Evolutionary conservation across 2,888 invertebrate genomes (phyloP).

Genomic region (Steinernema hermaphroditum): DNA sequence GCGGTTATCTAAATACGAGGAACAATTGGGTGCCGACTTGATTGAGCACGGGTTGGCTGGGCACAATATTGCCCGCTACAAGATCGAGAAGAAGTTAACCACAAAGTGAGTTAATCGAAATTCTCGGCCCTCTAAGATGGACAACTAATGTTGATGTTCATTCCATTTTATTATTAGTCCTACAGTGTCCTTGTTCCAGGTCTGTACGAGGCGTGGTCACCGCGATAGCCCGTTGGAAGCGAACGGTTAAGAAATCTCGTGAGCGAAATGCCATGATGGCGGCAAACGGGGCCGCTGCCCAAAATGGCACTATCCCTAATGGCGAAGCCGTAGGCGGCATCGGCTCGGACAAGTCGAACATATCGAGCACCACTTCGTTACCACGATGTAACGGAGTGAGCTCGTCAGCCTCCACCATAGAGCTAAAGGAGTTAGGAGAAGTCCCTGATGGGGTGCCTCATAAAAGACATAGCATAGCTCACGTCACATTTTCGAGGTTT

Average conservation of each 20-base stretch:
- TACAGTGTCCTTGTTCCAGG: background rate
- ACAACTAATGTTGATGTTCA: too few species aligned
- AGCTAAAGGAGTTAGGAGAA: background rate
- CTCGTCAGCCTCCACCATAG: constrained; percentile 9
- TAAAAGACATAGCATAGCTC: constrained; percentile 11
- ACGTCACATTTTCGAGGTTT: background rate
- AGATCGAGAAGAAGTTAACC: constrained; percentile 57
- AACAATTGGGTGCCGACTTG: constrained; percentile 63
- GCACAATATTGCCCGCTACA: constrained; percentile 58
- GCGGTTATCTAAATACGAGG: constrained; percentile 57
- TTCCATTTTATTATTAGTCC: too few species aligned
- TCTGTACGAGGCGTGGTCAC: background rate
- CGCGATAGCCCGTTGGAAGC: background rate
- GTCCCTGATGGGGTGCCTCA: background rate
- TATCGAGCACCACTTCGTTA: background rate
- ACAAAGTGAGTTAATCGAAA: constrained; percentile 43
- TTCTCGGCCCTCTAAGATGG: too few species aligned
- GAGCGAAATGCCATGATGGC: background rate
- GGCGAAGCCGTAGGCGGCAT: background rate
- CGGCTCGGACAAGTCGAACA: background rate
- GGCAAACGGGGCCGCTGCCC: background rate
- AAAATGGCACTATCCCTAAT: background rate
- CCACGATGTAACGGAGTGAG: constrained; percentile 16
- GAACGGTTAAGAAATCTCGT: constrained; percentile 1
- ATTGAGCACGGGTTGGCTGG: constrained; percentile 60